Percentiles rank a stretch among this genome's conserved stretches.
phyloP scores from a whole-genome alignment of 2,113 vertebrate species.

The Peromyscus californicus region DNA sequence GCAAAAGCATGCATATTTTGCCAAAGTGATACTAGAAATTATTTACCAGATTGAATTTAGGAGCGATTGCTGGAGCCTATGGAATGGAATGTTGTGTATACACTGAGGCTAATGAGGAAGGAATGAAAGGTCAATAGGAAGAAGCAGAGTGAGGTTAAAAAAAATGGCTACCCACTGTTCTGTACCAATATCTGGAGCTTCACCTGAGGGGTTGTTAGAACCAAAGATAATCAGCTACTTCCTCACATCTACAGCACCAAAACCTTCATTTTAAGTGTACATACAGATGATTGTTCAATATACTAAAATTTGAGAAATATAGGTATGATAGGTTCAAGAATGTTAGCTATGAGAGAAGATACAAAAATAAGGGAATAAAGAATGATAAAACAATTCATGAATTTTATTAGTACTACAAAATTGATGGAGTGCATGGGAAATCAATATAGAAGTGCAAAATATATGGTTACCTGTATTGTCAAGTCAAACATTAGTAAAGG shows the following conservation, averaged over 20 bases:
- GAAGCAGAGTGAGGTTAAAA: neutral
- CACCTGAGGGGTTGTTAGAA: neutral
- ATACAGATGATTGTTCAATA: neutral
- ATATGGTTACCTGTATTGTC: neutral
- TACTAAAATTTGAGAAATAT: neutral
- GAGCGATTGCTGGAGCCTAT: neutral
- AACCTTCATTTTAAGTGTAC: neutral
- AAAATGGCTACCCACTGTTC: neutral
- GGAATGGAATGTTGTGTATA: neutral
- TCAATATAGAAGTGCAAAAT: neutral
- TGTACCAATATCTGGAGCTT: neutral
- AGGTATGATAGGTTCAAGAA: neutral
- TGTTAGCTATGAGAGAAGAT: neutral
- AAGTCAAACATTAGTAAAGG: neutral
- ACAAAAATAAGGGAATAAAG: neutral
- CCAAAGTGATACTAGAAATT: neutral
- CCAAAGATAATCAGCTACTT: neutral
- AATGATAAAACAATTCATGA: neutral
- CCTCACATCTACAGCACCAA: neutral
- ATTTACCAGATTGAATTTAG: neutral
- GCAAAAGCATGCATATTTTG: neutral
- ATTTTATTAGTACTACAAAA: neutral
- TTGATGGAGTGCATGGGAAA: neutral
- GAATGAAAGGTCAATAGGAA: fast-evolving
- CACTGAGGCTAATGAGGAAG: neutral